Evolutionary conservation across 2,797 vertebrate species (phyloP).

Genomic region (Cuculus canorus): DNA sequence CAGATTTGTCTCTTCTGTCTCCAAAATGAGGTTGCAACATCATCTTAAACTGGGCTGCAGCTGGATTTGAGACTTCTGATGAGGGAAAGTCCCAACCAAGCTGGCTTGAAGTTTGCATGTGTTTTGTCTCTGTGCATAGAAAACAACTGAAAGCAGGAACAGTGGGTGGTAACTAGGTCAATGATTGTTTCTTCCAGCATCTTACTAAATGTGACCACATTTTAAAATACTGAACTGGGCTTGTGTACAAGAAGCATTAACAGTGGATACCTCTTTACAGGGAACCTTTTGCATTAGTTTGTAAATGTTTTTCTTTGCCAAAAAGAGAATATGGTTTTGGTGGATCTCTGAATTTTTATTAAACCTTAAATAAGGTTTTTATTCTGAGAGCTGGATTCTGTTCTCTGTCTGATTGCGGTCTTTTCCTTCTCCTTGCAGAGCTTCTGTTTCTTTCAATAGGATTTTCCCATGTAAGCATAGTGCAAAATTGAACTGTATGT

Average conservation of each 20-base stretch:
- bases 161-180: background rate
- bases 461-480: accelerated
- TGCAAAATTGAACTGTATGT: background rate
- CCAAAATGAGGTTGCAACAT: background rate
- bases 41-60: background rate
- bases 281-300: constrained; percentile 50
- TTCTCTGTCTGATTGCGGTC: background rate
- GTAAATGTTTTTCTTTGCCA: constrained; percentile 42
- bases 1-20: background rate
- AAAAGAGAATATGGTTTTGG: constrained; percentile 21
- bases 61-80: background rate
- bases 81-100: background rate
- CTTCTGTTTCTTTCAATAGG: background rate
- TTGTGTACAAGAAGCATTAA: constrained; percentile 30
- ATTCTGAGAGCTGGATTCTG: background rate
- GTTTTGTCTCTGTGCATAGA: background rate
- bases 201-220: background rate
- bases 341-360: background rate
- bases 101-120: background rate
- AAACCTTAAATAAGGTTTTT: background rate
- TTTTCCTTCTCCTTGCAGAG: background rate
- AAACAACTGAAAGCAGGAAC: background rate
- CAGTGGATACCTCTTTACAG: constrained; percentile 2
- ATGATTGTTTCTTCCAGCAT: background rate
- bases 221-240: background rate